Evolutionary conservation across 2,113 vertebrate genomes (phyloP).

Genomic region (Myotis yumanensis): DNA sequence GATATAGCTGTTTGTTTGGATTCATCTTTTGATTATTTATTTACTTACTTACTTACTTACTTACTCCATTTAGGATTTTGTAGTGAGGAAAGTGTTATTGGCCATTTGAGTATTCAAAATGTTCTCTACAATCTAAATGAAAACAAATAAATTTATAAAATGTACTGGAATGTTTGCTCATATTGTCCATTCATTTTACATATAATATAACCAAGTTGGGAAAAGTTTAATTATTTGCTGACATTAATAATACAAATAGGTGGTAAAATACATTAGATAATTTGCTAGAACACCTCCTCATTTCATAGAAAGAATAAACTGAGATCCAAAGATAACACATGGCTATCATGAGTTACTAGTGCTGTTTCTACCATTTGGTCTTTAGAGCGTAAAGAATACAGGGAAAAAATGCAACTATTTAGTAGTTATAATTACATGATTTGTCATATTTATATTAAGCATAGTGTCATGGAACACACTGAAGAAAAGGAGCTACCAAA

Average conservation of each 20-base stretch:
- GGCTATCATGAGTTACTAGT: neutral
- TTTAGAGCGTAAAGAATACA: neutral
- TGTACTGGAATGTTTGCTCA: neutral
- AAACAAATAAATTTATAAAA: neutral
- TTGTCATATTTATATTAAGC: conserved; percentile 24
- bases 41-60: neutral
- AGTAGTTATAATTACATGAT: neutral
- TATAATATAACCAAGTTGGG: neutral
- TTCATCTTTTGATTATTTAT: neutral
- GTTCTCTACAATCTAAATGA: neutral
- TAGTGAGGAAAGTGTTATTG: neutral
- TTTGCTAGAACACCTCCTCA: neutral
- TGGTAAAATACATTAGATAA: neutral
- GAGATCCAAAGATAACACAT: neutral
- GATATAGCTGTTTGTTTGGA: neutral
- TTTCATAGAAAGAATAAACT: neutral
- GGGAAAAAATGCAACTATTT: neutral
- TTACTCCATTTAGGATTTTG: neutral
- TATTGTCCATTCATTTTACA: neutral
- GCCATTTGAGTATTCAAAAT: neutral
- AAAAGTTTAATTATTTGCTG: neutral
- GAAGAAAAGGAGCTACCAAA: conserved; percentile 11
- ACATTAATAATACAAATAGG: neutral
- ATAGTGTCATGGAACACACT: neutral
- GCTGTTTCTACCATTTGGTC: neutral